Percentiles rank a stretch among this genome's conserved stretches.
These are phyloP conservation scores for Zophobas atratus DNA, from an alignment of 1,140 invertebrate species.

Conservation along the genomic window DNA sequence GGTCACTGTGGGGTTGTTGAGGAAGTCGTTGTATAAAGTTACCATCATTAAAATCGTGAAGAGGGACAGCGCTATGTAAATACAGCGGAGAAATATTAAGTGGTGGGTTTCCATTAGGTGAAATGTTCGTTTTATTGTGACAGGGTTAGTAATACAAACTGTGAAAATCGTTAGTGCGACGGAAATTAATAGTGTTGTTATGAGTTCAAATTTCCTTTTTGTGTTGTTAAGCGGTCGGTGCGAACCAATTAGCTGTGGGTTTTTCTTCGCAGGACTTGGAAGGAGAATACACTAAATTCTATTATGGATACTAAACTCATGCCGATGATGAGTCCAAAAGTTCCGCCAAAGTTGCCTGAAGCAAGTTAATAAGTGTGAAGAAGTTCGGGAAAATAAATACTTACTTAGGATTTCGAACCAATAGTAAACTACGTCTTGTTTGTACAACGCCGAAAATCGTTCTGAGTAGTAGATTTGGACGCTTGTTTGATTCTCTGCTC, in stretches of 20 bases:
- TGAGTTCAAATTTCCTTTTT: no score
- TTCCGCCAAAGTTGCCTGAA: slow-evolving; percentile 11
- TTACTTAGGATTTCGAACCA: slow-evolving; percentile 10
- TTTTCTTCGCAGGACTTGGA: not conserved
- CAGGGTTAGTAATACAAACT: no score
- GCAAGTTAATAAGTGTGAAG: not conserved
- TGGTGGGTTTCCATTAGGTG: no score
- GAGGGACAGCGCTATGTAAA: not conserved
- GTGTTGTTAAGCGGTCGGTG: no score
- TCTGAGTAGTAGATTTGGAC: not conserved
- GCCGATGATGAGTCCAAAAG: not conserved
- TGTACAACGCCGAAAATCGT: not conserved
- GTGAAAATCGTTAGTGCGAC: no score
- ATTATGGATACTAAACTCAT: not conserved
- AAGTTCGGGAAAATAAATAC: not conserved
- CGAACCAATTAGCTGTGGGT: no score
- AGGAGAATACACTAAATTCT: not conserved
- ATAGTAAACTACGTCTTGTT: slow-evolving; percentile 1
- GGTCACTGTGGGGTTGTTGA: slow-evolving; percentile 7
- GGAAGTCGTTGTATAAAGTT: not conserved
- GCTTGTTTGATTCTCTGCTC: not conserved
- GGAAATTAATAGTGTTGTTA: no score
- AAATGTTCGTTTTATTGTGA: no score
- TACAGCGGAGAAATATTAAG: not conserved
- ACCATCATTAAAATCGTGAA: slow-evolving; percentile 11